phyloP scores from a whole-genome alignment of 2,113 vertebrate genomes.

The Sylvia atricapilla region DNA sequence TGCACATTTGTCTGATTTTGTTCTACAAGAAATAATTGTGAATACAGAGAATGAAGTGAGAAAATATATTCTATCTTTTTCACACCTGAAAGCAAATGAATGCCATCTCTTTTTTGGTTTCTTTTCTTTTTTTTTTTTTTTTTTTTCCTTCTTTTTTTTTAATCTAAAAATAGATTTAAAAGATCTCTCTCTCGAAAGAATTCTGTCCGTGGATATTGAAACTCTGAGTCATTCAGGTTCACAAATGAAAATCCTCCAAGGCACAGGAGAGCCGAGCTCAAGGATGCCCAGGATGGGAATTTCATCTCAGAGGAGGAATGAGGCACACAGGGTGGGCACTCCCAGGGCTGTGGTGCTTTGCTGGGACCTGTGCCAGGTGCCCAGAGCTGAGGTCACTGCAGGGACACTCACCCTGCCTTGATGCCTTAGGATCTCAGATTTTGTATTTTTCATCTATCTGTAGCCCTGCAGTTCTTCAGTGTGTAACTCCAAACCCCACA shows the following conservation, averaged over 20 bases:
- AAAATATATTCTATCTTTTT: background rate
- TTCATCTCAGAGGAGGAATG: background rate
- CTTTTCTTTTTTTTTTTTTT: background rate
- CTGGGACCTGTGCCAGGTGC: background rate
- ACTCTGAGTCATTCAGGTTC: background rate
- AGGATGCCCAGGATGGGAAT: background rate
- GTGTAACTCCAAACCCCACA: rapidly evolving
- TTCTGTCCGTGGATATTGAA: background rate
- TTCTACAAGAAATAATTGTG: conserved; percentile 3
- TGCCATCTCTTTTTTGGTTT: background rate
- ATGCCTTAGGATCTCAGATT: too few species aligned
- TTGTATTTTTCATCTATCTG: rapidly evolving
- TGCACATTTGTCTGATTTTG: background rate
- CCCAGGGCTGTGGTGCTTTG: background rate
- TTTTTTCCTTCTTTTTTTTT: background rate
- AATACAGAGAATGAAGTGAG: background rate
- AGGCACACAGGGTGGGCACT: background rate
- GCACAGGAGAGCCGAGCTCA: background rate
- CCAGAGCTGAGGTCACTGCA: background rate
- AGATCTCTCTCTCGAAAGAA: background rate
- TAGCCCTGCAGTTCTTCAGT: background rate
- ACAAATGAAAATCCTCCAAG: background rate
- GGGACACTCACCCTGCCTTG: background rate
- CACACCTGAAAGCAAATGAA: conserved; percentile 1
- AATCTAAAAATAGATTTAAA: background rate